phyloP scores from a whole-genome alignment of 2,888 invertebrate genomes.

The Cantharis nigra region DNA sequence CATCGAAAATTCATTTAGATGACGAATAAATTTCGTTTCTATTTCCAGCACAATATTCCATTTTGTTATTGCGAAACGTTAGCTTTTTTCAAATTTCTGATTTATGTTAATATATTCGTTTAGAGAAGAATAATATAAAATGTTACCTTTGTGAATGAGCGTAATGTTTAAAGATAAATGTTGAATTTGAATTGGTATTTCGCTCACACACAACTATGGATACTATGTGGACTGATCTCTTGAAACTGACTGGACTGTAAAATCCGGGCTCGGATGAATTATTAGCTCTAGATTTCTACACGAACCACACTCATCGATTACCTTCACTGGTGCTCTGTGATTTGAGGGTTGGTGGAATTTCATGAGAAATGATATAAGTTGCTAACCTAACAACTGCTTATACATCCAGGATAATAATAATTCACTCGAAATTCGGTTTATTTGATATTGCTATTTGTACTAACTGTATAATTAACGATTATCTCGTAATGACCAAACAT shows the following conservation, averaged over 20 bases:
- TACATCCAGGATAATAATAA: background rate
- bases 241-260: slow-evolving; percentile 25
- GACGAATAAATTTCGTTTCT: background rate
- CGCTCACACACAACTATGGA: background rate
- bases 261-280: slow-evolving; percentile 28
- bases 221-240: slow-evolving; percentile 5
- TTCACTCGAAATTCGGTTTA: background rate
- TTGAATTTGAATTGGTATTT: background rate
- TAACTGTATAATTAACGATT: background rate
- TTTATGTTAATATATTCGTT: background rate
- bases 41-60: background rate
- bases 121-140: background rate
- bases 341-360: slow-evolving; percentile 23
- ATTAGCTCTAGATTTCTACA: slow-evolving; percentile 27
- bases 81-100: background rate
- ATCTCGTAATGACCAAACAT: background rate
- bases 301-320: slow-evolving; percentile 30
- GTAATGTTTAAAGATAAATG: background rate
- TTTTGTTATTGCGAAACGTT: background rate
- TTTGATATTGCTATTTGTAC: background rate
- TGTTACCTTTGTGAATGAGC: background rate
- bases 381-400: background rate
- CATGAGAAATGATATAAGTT: background rate
- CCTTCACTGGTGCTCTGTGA: slow-evolving; percentile 22
- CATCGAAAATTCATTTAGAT: background rate